Base-by-base conservation (phyloP, 1,140 invertebrate species). In the Teleogryllus occipitalis region DNA sequence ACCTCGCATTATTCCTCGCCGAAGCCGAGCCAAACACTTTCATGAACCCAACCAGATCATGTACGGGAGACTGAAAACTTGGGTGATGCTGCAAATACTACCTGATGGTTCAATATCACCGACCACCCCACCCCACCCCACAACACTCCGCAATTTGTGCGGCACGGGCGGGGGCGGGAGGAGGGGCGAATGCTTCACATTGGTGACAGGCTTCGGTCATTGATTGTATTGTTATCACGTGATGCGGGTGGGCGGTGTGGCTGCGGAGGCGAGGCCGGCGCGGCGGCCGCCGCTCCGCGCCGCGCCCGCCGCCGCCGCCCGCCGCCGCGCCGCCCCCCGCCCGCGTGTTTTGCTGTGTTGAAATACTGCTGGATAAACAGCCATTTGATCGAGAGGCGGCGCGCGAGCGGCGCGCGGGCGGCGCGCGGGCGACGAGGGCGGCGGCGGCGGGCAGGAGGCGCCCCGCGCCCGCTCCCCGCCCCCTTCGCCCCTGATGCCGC, bases 191-290 rank as follows among this genome's bases (percentile, higher is more conserved):
- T 80, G 79, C 47, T 74, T 80, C 79, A 80, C 80, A 81, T 81
- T 81, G 80, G 80, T 81, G 80, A 81, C 80, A 81, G 78, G 78
- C 77, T 78, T 81, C 77, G 80, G 80, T 78, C 80, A 81, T 81
- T 81, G 80, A 81, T 81, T 81, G 80, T 81, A 81, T 81, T 81
- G 80, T 81, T 81, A 77, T 81, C 77, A 81, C 77, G 47, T 81
- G 77, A 47, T 46, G 46, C 27, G 72, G 78, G 77, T 73, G 75
- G 80, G 77, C 15, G 76, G n/a, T 18, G 74, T 22, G 74, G 27
- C 74, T n/a, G 74, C 12, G 27, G 47, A 47, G 76, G 76, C 46
- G 47, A 48, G 47, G 14, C 48, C 46, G 12, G 76, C 47, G 7
- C 47, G 8, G 27, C 7, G 4, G 77, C n/a, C 22, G 46, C n/a